Base-by-base conservation (phyloP, 2,113 vertebrate species). In the Gulo gulo region DNA sequence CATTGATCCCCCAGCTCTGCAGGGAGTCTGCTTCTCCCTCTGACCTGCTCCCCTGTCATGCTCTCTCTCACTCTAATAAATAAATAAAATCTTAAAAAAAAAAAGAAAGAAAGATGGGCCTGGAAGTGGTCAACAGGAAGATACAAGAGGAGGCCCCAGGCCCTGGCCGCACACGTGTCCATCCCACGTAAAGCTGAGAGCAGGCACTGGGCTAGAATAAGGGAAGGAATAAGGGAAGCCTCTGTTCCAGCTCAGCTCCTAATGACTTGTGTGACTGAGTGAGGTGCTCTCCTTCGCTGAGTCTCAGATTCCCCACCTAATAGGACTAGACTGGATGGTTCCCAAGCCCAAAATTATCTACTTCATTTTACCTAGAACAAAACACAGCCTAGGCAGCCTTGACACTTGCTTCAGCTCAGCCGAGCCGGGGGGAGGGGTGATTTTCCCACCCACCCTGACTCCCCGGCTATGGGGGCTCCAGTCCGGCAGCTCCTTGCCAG, bases 301-400 rank as follows among this genome's bases (percentile, higher is more conserved):
- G 42, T 14, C 45, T 88, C 80, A 74, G 80, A 71, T 26, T 29
- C 39, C 61, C 45, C 71, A 31, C 42, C 21, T 42, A 20, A 90
- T 36, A 20, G 84, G 67, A 47, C 23, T 6, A 4, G 63, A 50
- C 45, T 34, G 39, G 79, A 67, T 18, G 45, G 74, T 71, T 39
- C 15, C 57, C 45, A 39, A 47, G 3, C 67, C 34, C 65, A 50
- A 93, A 79, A 83, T 13, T 3, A 63, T 9, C 29, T 14, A 36
- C 29, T 86, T 89, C 63, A 67, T 69, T 91, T 86, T 67, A 8
- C 59, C 81, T n/a, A 82, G 59, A 89, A 71, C 36, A 88, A 57
- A 15, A 71, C 78, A 55, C 1, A 29, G 24, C n/a, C 55, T 55
- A 26, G 4, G 76, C 84, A 92, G 24, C 45, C 81, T 50, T 7